A percentile compares a stretch with the other conserved stretches of the same genome.
Conservation (phyloP, 2,113 vertebrate genomes). For the Etheostoma spectabile region DNA sequence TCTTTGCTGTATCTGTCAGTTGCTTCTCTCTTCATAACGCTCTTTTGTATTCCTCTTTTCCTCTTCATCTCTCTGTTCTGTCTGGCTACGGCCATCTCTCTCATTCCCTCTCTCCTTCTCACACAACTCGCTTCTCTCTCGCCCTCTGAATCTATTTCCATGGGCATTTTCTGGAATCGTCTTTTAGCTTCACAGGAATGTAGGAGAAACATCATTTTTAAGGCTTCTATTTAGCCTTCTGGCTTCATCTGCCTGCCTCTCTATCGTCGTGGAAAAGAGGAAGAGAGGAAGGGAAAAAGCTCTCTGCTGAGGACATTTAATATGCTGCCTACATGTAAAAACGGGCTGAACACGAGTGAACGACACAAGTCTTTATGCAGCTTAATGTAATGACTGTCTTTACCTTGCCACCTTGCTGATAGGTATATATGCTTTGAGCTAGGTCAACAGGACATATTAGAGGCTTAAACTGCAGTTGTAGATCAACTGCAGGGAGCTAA, state of each 20-base stretch:
- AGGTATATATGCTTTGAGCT: slow-evolving; percentile 30
- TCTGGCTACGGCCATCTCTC: slow-evolving; percentile 13
- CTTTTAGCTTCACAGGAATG: slow-evolving; percentile 50
- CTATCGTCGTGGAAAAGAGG: not conserved
- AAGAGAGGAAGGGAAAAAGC: slow-evolving; percentile 29
- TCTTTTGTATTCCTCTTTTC: slow-evolving; percentile 50
- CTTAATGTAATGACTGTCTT: slow-evolving; percentile 56
- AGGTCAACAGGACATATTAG: slow-evolving; percentile 6
- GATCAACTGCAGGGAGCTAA: not conserved
- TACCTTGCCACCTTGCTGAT: slow-evolving; percentile 46
- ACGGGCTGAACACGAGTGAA: slow-evolving; percentile 40
- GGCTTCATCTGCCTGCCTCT: slow-evolving; percentile 53
- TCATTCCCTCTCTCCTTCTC: slow-evolving; percentile 37
- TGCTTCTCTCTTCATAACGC: slow-evolving; percentile 28
- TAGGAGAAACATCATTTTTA: slow-evolving; percentile 55
- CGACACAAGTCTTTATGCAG: slow-evolving; percentile 19
- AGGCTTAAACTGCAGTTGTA: slow-evolving; percentile 23
- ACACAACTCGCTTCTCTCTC: slow-evolving; percentile 22
- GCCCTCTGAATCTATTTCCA: slow-evolving; percentile 59
- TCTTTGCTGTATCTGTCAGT: slow-evolving; percentile 47
- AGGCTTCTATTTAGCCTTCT: slow-evolving; percentile 40
- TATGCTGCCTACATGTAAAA: slow-evolving; percentile 65
- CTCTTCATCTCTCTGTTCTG: slow-evolving; percentile 29
- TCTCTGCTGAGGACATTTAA: slow-evolving; percentile 56
- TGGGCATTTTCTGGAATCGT: slow-evolving; percentile 58